Conservation (phyloP, 1,140 invertebrate genomes). For the Bicyclus anynana region DNA sequence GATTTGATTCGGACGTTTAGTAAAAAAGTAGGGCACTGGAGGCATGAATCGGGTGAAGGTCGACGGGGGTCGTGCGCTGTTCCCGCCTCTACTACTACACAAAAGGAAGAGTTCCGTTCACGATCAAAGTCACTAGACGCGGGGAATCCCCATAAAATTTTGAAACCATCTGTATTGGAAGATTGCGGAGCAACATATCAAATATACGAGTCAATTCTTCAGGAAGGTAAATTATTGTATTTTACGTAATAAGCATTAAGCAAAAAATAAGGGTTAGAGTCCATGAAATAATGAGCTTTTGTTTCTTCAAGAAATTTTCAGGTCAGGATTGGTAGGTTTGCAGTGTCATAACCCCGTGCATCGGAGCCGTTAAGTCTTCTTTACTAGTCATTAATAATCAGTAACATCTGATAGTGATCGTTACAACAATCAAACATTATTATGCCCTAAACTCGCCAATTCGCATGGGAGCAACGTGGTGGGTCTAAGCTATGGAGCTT, state of each 20-base stretch:
- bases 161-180: conserved; percentile 64
- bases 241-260: not conserved
- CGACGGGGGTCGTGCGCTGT: conserved; percentile 76
- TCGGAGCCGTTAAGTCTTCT: too few relatives aligned
- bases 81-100: conserved; percentile 58
- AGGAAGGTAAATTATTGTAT: conserved; percentile 81
- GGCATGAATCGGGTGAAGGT: conserved; percentile 79
- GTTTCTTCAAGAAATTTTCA: too few relatives aligned
- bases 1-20: conserved; percentile 85
- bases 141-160: conserved; percentile 69
- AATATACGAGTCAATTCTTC: conserved; percentile 88
- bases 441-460: too few relatives aligned
- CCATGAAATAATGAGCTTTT: too few relatives aligned
- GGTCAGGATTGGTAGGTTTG: too few relatives aligned
- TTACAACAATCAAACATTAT: too few relatives aligned
- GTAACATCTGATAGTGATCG: too few relatives aligned
- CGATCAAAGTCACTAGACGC: conserved; percentile 88
- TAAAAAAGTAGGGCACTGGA: conserved; percentile 81
- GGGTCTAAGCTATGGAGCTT: too few relatives aligned
- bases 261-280: too few relatives aligned
- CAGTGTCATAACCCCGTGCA: too few relatives aligned
- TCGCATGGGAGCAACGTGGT: too few relatives aligned
- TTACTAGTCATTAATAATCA: too few relatives aligned
- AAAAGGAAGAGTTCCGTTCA: conserved; percentile 82
- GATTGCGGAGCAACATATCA: conserved; percentile 89